phyloP scores from a whole-genome alignment of 2,888 invertebrate species.

The Chrysolina haemoptera region DNA sequence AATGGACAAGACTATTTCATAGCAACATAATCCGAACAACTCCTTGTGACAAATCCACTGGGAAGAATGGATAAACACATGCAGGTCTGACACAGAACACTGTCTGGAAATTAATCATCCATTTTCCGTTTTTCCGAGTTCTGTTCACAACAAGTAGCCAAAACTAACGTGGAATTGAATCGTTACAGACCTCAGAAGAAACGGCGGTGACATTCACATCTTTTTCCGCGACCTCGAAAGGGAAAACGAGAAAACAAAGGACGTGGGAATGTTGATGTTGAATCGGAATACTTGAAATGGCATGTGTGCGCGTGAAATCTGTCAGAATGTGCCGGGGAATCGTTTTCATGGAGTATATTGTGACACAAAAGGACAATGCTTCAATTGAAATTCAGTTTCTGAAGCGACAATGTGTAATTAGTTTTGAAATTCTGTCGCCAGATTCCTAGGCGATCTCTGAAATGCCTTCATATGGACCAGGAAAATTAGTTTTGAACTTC shows the following conservation, averaged over 20 bases:
- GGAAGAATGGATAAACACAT: not conserved
- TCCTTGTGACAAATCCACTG: not conserved
- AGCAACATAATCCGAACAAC: not conserved
- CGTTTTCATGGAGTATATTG: conserved; percentile 14
- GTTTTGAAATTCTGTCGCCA: conserved; percentile 9
- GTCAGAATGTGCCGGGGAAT: not conserved
- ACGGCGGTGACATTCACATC: conserved; percentile 22
- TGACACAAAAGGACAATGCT: conserved; percentile 17
- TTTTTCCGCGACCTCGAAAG: conserved; percentile 11
- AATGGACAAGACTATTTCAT: not conserved
- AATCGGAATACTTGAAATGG: conserved; percentile 18
- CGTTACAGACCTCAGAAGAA: conserved; percentile 7
- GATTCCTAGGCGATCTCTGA: not conserved
- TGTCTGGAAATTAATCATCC: conserved; percentile 14
- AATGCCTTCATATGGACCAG: not conserved
- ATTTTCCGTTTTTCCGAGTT: conserved; percentile 3
- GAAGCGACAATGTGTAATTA: conserved; percentile 19
- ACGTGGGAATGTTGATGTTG: conserved; percentile 5
- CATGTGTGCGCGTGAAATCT: conserved; percentile 22
- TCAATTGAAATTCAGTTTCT: conserved; percentile 23
- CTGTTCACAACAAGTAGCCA: not conserved
- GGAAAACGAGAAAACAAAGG: conserved; percentile 9
- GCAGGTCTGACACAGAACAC: not conserved
- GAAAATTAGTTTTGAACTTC: not conserved
- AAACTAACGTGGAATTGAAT: conserved; percentile 12